Percentiles rank a stretch among this genome's conserved stretches.
Evolutionary conservation across 2,113 vertebrate species (phyloP).

Genomic region (Phodopus roborovskii): DNA sequence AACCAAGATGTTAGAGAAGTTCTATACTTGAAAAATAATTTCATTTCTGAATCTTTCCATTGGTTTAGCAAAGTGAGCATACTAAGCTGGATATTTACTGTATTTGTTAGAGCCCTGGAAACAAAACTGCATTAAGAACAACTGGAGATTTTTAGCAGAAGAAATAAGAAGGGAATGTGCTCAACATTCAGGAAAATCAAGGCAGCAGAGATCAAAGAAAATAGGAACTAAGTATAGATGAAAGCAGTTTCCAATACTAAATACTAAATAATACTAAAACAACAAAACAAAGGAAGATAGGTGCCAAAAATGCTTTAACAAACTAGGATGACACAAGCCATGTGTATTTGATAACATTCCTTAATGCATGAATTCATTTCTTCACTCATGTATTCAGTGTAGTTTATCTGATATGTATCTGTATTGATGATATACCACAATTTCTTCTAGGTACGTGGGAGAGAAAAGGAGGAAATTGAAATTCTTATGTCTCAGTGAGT

Average conservation of each 20-base stretch:
- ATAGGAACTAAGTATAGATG: background rate
- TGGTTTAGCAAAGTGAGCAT: background rate
- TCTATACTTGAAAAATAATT: background rate
- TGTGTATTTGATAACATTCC: background rate
- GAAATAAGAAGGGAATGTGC: background rate
- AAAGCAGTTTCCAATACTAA: background rate
- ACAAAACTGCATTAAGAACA: background rate
- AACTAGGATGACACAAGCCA: background rate
- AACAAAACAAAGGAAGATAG: background rate
- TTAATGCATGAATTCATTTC: background rate
- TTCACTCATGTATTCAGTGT: background rate
- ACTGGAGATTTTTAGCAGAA: background rate
- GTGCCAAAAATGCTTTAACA: background rate
- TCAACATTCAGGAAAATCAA: slow-evolving; percentile 28
- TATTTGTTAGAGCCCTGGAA: background rate
- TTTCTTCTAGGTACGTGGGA: background rate
- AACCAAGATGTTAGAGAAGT: slow-evolving; percentile 25
- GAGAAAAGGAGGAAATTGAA: background rate
- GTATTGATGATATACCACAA: background rate
- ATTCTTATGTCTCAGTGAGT: background rate
- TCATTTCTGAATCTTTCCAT: background rate
- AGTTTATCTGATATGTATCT: background rate
- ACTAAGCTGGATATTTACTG: background rate
- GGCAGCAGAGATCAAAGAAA: background rate
- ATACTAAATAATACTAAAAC: background rate